Base-by-base conservation (phyloP, 1,140 invertebrate genomes). In the Melipona quadrifasciata region DNA sequence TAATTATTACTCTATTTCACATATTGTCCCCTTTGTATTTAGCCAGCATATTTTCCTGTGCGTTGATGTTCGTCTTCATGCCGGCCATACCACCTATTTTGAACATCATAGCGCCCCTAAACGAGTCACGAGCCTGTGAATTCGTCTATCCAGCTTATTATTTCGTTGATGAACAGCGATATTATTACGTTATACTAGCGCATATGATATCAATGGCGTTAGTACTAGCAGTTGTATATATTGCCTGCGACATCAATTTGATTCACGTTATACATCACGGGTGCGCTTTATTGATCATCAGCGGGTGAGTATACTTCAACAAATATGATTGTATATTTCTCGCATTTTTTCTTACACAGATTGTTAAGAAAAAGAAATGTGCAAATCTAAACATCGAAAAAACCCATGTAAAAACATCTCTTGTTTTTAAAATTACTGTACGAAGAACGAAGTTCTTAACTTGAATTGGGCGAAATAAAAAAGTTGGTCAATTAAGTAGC, bases 121-220 rank as follows among this genome's bases (percentile, higher is more conserved):
- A 74, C 17, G 72, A 21, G 0, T 57, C 72, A 27, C 72, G 53
- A 12, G 2, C 1, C 11, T 53, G 72, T 24, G 14, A 57, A 57
- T 51, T 74, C 39, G 39, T 47, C 27, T 74, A 74, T 1, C 72
- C 53, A n/a, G 34, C 72, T 16, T 74, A 74, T 17, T 74, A 74
- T 57, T 74, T 74, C 53, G 72, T 74, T 11, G 53, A 74, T 53
- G 51, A 74, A 11, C 17, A 76, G 4, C 6, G n/a, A 0, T 76
- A 76, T 61, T 47, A 61, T 19, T 76, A 47, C 39, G 21, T 8
- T 6, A 61, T 61, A 27, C 16, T 76, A 31, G 24, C 1, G 10
- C 74, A 61, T 31, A 61, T 47, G 24, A 5, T 11, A 14, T 24
- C n/a, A 17, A 39, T 5, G 1, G 6, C 24, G 0, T 3, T 17